Percentiles rank a stretch among this genome's conserved stretches.
These are phyloP conservation scores for Speoplatyrhinus poulsoni DNA, from an alignment of 2,113 vertebrate genomes.

Conservation along the genomic window DNA sequence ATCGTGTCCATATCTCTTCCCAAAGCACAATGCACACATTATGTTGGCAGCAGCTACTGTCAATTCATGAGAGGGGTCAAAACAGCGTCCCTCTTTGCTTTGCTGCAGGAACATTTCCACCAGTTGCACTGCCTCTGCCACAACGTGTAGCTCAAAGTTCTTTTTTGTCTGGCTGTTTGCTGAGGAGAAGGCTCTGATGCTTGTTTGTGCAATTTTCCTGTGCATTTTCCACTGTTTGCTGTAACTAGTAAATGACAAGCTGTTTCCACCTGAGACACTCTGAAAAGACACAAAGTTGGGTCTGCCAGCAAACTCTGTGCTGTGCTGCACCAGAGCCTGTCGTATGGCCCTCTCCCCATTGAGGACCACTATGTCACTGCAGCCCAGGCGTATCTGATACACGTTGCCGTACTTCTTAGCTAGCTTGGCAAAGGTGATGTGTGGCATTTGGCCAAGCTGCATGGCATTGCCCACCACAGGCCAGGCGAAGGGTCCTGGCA, in stretches of 20 bases:
- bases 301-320: conserved; percentile 82
- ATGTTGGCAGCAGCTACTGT: conserved; percentile 83
- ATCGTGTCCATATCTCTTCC: conserved; percentile 79
- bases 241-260: conserved; percentile 80
- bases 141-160: conserved; percentile 79
- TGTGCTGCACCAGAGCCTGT: conserved; percentile 78
- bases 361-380: too few relatives aligned
- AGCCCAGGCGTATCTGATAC: too few relatives aligned
- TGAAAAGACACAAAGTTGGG: conserved; percentile 84
- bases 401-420: too few relatives aligned
- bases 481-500: too few relatives aligned
- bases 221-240: conserved; percentile 81
- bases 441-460: too few relatives aligned
- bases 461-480: too few relatives aligned
- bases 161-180: conserved; percentile 74
- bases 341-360: conserved; percentile 75
- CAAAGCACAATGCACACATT: conserved; percentile 86
- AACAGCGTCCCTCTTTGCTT: conserved; percentile 66
- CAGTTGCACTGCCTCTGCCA: conserved; percentile 78
- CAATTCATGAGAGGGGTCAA: conserved; percentile 75
- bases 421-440: too few relatives aligned
- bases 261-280: conserved; percentile 82
- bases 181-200: conserved; percentile 79
- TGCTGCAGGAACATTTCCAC: conserved; percentile 68
- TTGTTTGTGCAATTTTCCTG: conserved; percentile 79